Conservation (phyloP, 2,113 vertebrate species). For the Gymnocephalus cernua region DNA sequence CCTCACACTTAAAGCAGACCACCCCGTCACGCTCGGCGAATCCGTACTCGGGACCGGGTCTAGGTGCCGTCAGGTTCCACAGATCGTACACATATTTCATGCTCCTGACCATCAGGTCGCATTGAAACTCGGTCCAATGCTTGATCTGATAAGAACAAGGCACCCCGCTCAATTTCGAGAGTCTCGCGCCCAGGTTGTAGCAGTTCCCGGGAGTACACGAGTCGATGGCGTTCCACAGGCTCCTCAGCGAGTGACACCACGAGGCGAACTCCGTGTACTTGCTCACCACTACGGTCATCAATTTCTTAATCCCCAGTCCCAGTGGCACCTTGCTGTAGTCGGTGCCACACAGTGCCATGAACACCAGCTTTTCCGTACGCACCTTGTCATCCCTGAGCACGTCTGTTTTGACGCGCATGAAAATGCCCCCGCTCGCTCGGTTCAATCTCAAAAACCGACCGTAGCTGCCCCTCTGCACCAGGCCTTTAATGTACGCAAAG, state of each 20-base stretch:
- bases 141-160: rapidly evolving
- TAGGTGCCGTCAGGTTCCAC: not conserved
- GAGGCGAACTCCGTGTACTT: not conserved
- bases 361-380: not conserved
- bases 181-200: not conserved
- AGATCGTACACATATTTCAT: not conserved
- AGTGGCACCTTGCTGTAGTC: not conserved
- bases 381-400: too few relatives aligned
- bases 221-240: not conserved
- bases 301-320: not conserved
- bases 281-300: not conserved
- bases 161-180: not conserved
- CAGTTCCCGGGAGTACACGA: too few relatives aligned
- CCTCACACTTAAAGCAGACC: too few relatives aligned
- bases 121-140: not conserved
- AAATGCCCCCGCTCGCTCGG: too few relatives aligned
- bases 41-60: too few relatives aligned
- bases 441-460: not conserved
- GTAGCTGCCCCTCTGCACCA: too few relatives aligned
- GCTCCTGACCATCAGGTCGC: not conserved
- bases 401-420: too few relatives aligned
- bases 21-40: too few relatives aligned
- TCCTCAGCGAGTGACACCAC: not conserved
- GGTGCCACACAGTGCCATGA: not conserved
- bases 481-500: not conserved